These are phyloP conservation scores for Peromyscus maniculatus DNA, from an alignment of 2,113 vertebrate genomes.

Conservation along the genomic window DNA sequence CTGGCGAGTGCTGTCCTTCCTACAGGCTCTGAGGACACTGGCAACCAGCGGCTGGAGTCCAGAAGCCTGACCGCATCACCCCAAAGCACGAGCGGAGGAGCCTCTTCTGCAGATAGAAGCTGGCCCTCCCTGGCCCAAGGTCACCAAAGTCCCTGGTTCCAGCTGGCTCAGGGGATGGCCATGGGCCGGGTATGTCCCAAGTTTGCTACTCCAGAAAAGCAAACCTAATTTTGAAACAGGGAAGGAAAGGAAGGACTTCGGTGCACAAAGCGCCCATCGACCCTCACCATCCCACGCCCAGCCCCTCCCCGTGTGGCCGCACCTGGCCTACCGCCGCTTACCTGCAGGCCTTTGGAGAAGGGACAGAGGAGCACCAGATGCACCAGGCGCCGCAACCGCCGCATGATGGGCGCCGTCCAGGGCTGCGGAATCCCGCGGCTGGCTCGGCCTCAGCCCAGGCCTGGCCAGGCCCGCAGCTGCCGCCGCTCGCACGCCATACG, in stretches of 20 bases:
- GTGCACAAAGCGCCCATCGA: background rate
- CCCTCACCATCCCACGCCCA: background rate
- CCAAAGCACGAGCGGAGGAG: background rate
- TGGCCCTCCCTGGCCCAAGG: constrained; percentile 27
- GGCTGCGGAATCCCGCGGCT: constrained; percentile 41
- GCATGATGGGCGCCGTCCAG: constrained; percentile 87
- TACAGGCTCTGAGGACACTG: background rate
- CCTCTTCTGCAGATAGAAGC: background rate
- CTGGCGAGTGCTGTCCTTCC: background rate
- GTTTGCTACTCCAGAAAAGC: background rate
- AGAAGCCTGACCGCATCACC: background rate
- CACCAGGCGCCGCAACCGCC: constrained; percentile 92
- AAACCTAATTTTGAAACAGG: background rate
- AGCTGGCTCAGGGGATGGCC: background rate
- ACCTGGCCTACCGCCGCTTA: constrained; percentile 72
- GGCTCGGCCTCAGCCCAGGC: constrained; percentile 63
- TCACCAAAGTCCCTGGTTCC: background rate
- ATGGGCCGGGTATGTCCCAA: background rate
- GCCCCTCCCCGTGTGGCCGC: background rate
- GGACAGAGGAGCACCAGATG: constrained; percentile 95
- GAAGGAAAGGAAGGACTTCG: background rate
- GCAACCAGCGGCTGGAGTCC: background rate
- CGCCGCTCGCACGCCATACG: constrained; percentile 56
- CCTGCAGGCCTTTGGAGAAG: constrained; percentile 94
- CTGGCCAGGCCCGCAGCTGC: constrained; percentile 63